Conservation (phyloP, 2,113 vertebrate genomes). For the Oryzias curvinotus region DNA sequence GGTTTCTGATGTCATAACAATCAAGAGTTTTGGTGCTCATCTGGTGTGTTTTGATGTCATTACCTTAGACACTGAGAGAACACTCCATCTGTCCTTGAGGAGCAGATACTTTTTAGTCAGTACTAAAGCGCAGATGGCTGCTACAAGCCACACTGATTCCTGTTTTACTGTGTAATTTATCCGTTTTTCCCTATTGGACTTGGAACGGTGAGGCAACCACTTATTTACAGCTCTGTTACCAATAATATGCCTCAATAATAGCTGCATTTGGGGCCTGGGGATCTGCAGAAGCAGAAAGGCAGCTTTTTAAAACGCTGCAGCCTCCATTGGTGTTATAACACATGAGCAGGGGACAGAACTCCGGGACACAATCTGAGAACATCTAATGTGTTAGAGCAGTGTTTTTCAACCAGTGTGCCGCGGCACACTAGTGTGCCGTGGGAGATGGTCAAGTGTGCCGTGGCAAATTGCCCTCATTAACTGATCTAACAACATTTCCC, state of each 20-base stretch:
- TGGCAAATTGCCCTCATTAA: no score
- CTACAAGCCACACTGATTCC: slow-evolving; percentile 31
- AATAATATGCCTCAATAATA: slow-evolving; percentile 44
- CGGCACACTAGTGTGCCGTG: no score
- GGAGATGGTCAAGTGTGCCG: no score
- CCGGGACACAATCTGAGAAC: slow-evolving; percentile 10
- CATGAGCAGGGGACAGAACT: background rate
- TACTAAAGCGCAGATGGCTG: slow-evolving; percentile 34
- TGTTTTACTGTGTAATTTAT: slow-evolving; percentile 42
- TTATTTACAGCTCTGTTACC: slow-evolving; percentile 36
- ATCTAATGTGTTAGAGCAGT: no score
- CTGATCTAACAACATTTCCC: no score
- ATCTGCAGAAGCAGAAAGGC: slow-evolving; percentile 23
- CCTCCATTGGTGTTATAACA: slow-evolving; percentile 9
- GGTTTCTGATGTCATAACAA: slow-evolving; percentile 17
- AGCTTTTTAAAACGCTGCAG: slow-evolving; percentile 17
- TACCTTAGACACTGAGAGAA: slow-evolving; percentile 49
- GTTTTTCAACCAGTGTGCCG: no score
- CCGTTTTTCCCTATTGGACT: slow-evolving; percentile 33
- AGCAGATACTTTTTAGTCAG: slow-evolving; percentile 51
- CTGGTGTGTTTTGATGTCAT: slow-evolving; percentile 61
- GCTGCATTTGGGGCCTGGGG: slow-evolving; percentile 21
- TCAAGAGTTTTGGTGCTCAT: slow-evolving; percentile 50
- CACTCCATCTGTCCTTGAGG: slow-evolving; percentile 45
- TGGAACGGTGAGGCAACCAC: slow-evolving; percentile 19